Evolutionary conservation across 2,888 invertebrate genomes (phyloP), one percentile per base, ranked within the genome.

Genomic region (Mayetiola destructor): DNA sequence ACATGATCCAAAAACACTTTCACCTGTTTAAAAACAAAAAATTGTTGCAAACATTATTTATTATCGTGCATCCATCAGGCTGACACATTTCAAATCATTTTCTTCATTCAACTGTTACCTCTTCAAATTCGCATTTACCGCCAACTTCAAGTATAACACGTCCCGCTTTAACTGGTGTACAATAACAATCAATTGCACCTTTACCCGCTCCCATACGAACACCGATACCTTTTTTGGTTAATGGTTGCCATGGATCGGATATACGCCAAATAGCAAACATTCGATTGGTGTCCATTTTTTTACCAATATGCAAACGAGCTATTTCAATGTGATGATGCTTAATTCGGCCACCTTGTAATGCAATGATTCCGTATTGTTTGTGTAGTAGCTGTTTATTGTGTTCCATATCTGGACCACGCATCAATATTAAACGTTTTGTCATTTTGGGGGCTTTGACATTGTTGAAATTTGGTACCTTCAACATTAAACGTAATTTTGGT

Each of bases 191-290:
- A 59, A 99, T 94, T 1, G 83, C 76, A 8, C 91, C 93, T 77
- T 99, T 99, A 14, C 97, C 97, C 61, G 94, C 93, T 9, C 97
- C 97, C 89, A 95, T 91, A 64, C 92, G 77, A 62, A 85, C 84
- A 0, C 96, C 96, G 69, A 85, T 85, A 0, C 90, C 88, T 69
- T 89, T 89, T 70, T 85, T 90, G 0, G 91, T 89, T 10, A 94
- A 73, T 0, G 97, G 88, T 66, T 96, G 93, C 97, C 97, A 99
- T 0, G 96, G 95, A 0, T 91, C 76, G 64, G 93, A 92, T 0
- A 99, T 76, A 64, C 99, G 77, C 95, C 96, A 99, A 30, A 91
- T 76, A 0, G 94, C 92, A 77, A 96, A 99, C 85, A 89, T 90
- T 64, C 81, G 79, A 61, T 77, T 80, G 20, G 78, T 72, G 64